phyloP scores from a whole-genome alignment of 2,797 vertebrate genomes.

The Caiman crocodilus region DNA sequence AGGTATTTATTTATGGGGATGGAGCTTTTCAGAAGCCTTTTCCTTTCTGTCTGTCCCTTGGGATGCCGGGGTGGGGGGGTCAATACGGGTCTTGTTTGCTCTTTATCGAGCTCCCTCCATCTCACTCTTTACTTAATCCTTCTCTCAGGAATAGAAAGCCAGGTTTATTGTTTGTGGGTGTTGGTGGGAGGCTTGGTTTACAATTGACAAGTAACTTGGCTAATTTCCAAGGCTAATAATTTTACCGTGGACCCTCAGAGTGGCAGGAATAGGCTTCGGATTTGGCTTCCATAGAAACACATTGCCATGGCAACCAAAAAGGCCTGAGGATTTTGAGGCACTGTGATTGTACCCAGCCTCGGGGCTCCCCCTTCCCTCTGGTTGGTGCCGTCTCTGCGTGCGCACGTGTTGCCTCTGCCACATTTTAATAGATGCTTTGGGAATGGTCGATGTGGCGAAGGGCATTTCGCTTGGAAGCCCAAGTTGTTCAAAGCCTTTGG shows the following conservation, averaged over 20 bases:
- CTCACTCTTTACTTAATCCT: conserved; percentile 47
- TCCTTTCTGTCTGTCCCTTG: background rate
- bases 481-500: background rate
- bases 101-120: background rate
- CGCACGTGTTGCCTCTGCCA: background rate
- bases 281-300: conserved; percentile 79
- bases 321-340: conserved; percentile 39
- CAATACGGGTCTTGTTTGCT: too few species aligned
- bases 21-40: background rate
- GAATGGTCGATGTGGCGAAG: background rate
- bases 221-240: conserved; percentile 65
- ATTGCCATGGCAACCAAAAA: conserved; percentile 75
- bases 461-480: background rate
- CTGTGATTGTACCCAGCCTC: conserved; percentile 11
- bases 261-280: conserved; percentile 68
- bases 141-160: conserved; percentile 19
- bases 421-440: background rate
- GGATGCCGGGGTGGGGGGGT: too few species aligned
- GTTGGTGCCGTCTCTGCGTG: background rate
- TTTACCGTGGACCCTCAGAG: conserved; percentile 53
- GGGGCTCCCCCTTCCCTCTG: background rate
- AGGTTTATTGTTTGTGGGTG: background rate
- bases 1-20: too few species aligned
- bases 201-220: conserved; percentile 48
- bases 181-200: conserved; percentile 43